A percentile compares a stretch with the other conserved stretches of the same genome.
phyloP scores from a whole-genome alignment of 2,888 invertebrate species.

The Omphaloscelis lunosa region DNA sequence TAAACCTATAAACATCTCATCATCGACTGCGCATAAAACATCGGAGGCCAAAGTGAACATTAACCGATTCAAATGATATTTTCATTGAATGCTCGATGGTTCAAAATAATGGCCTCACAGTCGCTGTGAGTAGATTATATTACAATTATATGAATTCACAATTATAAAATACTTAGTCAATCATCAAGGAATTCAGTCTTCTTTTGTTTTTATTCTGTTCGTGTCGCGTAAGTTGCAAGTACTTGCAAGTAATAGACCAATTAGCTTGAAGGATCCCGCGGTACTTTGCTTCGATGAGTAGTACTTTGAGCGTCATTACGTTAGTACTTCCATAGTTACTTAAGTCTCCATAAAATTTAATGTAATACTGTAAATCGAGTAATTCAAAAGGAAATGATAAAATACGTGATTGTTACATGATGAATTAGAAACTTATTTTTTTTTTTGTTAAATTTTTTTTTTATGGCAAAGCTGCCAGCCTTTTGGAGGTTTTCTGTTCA shows the following conservation, averaged over 20 bases:
- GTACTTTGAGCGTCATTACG: slow-evolving; percentile 31
- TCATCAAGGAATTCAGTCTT: slow-evolving; percentile 43
- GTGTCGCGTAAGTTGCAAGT: slow-evolving; percentile 40
- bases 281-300: slow-evolving; percentile 25
- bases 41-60: slow-evolving; percentile 70
- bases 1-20: slow-evolving; percentile 52
- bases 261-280: slow-evolving; percentile 61
- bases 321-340: slow-evolving; percentile 13
- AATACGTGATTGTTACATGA: too few species aligned
- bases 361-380: background rate
- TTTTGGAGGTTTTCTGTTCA: too few species aligned
- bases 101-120: slow-evolving; percentile 64
- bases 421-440: too few species aligned
- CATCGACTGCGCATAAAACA: slow-evolving; percentile 64
- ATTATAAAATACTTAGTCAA: slow-evolving; percentile 50
- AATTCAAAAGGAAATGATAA: background rate
- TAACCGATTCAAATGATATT: slow-evolving; percentile 69
- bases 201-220: slow-evolving; percentile 51
- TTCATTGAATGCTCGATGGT: slow-evolving; percentile 60
- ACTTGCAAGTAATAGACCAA: slow-evolving; percentile 60
- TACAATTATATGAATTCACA: slow-evolving; percentile 60
- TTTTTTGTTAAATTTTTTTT: too few species aligned
- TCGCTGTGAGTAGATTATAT: slow-evolving; percentile 61
- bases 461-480: too few species aligned
- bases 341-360: background rate